These are phyloP conservation scores for Paracanthobrama guichenoti DNA, from an alignment of 2,113 vertebrate genomes.

Conservation along the genomic window DNA sequence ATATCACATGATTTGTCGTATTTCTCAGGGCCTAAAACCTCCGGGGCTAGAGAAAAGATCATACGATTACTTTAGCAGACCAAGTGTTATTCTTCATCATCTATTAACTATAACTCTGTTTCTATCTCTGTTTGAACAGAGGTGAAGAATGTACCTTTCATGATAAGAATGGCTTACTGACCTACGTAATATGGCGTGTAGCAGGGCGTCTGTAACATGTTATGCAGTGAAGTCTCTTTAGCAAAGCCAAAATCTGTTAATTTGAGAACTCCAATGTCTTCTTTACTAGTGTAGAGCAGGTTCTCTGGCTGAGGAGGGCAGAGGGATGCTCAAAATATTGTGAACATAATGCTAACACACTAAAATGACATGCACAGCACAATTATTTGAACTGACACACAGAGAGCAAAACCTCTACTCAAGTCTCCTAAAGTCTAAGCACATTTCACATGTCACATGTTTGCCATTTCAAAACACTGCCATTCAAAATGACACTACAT, in stretches of 20 bases:
- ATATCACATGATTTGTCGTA: slow-evolving; percentile 99
- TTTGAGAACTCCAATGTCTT: slow-evolving; percentile 84
- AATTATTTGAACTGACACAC: too few species aligned
- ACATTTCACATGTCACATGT: too few species aligned
- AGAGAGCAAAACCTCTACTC: too few species aligned
- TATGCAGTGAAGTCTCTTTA: slow-evolving; percentile 93
- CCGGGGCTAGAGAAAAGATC: slow-evolving; percentile 80
- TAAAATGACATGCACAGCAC: too few species aligned
- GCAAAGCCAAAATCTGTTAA: slow-evolving; percentile 98
- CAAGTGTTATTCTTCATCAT: background rate
- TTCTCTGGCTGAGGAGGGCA: slow-evolving; percentile 87
- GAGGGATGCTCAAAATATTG: background rate
- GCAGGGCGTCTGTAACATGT: slow-evolving; percentile 93
- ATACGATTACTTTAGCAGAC: background rate
- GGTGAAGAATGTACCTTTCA: background rate
- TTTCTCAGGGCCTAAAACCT: slow-evolving; percentile 97
- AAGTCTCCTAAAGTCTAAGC: too few species aligned
- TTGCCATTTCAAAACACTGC: too few species aligned
- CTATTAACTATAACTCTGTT: background rate
- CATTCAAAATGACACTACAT: too few species aligned
- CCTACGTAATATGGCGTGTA: slow-evolving; percentile 98
- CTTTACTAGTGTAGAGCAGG: slow-evolving; percentile 88
- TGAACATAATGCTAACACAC: too few species aligned
- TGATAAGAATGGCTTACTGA: slow-evolving; percentile 69
- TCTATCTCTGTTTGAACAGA: background rate